phyloP scores from a whole-genome alignment of 2,888 invertebrate species.

The Sminthurinus aureus region DNA sequence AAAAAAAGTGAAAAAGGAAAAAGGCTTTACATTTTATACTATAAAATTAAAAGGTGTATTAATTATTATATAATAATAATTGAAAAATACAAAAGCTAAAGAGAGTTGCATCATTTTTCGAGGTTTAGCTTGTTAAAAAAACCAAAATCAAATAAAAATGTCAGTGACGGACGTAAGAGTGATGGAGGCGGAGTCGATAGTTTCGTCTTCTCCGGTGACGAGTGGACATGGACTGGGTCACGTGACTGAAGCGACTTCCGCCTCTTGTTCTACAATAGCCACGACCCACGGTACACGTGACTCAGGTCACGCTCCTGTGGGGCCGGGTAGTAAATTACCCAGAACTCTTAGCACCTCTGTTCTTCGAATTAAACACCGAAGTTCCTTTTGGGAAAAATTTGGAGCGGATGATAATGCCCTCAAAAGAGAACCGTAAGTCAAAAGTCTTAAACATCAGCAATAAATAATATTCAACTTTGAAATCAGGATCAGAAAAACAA shows the following conservation, averaged over 20 bases:
- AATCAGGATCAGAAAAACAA: no score
- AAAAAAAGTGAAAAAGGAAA: no score
- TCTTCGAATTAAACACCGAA: conserved; percentile 77
- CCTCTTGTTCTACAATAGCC: not conserved
- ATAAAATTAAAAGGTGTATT: no score
- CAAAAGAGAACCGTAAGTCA: conserved; percentile 75
- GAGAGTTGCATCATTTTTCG: no score
- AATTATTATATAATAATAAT: no score
- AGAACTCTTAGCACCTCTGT: conserved; percentile 81
- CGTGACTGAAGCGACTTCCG: not conserved
- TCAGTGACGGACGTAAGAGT: conserved; percentile 7
- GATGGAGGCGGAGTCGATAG: not conserved
- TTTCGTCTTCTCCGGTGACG: not conserved
- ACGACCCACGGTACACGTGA: not conserved
- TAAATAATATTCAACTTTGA: no score
- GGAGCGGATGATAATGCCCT: conserved; percentile 67
- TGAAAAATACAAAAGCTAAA: no score
- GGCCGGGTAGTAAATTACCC: conserved; percentile 66
- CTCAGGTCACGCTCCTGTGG: not conserved
- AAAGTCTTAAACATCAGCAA: not conserved
- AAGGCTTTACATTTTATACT: no score
- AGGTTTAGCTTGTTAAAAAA: no score
- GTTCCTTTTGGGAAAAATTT: conserved; percentile 86
- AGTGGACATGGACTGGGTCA: not conserved
- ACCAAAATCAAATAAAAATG: not conserved